A percentile compares a stretch with the other conserved stretches of the same genome.
These are phyloP conservation scores for Bolinopsis microptera DNA, from an alignment of 37 sponge, comb jelly and placozoan species.

Conservation along the genomic window DNA sequence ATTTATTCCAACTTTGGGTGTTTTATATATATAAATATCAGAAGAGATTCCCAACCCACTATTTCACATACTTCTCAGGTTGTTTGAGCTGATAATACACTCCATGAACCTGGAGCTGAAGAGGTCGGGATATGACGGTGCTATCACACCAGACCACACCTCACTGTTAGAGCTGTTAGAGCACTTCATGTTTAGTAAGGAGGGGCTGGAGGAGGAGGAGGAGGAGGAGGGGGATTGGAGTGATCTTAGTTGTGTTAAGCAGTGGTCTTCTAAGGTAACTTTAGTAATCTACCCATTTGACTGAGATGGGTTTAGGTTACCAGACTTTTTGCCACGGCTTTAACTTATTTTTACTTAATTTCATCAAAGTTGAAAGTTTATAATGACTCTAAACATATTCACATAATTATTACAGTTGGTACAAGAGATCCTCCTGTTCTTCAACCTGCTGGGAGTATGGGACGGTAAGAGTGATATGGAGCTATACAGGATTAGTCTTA, in stretches of 20 bases:
- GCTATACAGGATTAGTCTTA: slow-evolving; percentile 58
- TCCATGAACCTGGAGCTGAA: slow-evolving; percentile 64
- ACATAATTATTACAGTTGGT: slow-evolving; percentile 33
- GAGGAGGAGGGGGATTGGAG: slow-evolving; percentile 26
- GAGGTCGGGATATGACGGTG: slow-evolving; percentile 40
- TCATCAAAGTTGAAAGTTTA: too few relatives aligned
- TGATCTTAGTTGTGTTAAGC: slow-evolving; percentile 46
- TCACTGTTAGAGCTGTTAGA: slow-evolving; percentile 17
- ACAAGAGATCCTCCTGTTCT: slow-evolving; percentile 30
- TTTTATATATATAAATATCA: too few relatives aligned
- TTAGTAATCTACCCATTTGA: background rate
- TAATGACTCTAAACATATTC: too few relatives aligned
- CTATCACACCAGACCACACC: slow-evolving; percentile 18
- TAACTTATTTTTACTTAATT: too few relatives aligned
- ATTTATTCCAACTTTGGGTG: too few relatives aligned
- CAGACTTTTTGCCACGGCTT: too few relatives aligned
- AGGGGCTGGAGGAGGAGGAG: slow-evolving; percentile 30
- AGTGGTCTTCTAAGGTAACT: slow-evolving; percentile 46
- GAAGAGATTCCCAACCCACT: too few relatives aligned
- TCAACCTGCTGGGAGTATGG: slow-evolving; percentile 63
- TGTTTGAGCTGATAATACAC: slow-evolving; percentile 50
- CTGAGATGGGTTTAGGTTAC: too few relatives aligned
- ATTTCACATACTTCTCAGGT: too few relatives aligned
- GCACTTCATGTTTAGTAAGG: slow-evolving; percentile 54
- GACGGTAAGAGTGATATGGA: slow-evolving; percentile 47